phyloP scores from a whole-genome alignment of 2,797 vertebrate genomes.

The Spondyliosoma cantharus region DNA sequence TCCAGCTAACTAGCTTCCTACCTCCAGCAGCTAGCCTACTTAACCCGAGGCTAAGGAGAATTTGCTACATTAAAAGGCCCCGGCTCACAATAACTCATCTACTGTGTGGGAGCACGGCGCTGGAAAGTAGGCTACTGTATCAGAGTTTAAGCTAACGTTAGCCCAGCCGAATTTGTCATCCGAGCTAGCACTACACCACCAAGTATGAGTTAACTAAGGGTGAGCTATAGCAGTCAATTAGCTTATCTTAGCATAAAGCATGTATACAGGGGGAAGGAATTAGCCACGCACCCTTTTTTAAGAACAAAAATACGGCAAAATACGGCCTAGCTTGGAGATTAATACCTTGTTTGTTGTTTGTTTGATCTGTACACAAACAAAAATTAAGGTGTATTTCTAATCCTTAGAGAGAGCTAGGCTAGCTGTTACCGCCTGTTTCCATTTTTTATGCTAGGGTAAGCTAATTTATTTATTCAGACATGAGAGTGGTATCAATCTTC shows the following conservation, averaged over 20 bases:
- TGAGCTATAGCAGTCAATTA: not conserved
- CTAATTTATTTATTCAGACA: not conserved
- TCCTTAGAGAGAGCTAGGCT: not conserved
- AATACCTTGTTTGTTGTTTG: not conserved
- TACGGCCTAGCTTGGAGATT: not conserved
- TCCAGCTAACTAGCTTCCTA: no score
- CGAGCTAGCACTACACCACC: no score
- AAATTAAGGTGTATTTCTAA: not conserved
- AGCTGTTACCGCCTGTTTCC: not conserved
- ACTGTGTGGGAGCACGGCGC: no score
- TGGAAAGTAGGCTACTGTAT: not conserved
- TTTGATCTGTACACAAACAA: not conserved
- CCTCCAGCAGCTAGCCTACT: no score
- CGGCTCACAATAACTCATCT: not conserved
- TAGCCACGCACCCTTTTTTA: not conserved
- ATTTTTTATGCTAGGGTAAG: not conserved
- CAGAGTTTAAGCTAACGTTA: no score
- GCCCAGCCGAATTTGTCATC: no score
- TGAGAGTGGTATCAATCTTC: not conserved
- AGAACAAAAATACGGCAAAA: not conserved
- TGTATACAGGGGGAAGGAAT: not conserved
- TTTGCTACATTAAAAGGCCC: not conserved
- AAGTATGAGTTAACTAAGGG: no score
- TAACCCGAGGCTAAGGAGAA: no score
- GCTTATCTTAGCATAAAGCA: not conserved